Base-by-base conservation (phyloP, 2,888 invertebrate species). In the Zele albiditarsus region DNA sequence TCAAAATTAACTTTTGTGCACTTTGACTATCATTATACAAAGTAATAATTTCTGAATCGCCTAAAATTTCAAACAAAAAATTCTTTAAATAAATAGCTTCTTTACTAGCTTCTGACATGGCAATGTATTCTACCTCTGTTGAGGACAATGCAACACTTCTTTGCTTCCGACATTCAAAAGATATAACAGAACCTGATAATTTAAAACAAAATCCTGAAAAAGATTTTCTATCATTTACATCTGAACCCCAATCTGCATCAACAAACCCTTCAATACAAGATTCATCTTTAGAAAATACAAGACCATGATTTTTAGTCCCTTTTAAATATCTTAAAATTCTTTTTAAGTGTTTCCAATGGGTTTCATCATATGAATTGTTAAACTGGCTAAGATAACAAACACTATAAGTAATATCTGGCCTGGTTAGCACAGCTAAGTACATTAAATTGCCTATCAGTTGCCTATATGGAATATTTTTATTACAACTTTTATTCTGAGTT, bases 191-290 rank as follows among this genome's bases (percentile, higher is more conserved):
- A 8, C 68, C 69, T 23, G 72, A 65, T 20, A 75, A 42, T 0
- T 62, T 53, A 42, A 75, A 72, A 46, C 53, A 66, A n/a, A 68
- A 72, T 1, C 75, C 72, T 3, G 63, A 58, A 57, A 68, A 75
- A 0, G 75, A 71, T 46, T 67, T 14, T 14, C 73, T 31, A 20
- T 73, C 72, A 1, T 62, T 28, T 8, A 20, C 60, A 38, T 81
- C 79, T 5, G 63, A 71, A 1, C 75, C 82, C 74, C 78, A 81
- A 58, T 83, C 82, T 0, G 80, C 74, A 71, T 82, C 84, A 8
- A 75, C 63, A 66, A 70, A 80, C 1, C 78, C 79, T 20, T 53
- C 2, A 4, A 53, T 2, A 1, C 5, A 2, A 5, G 1, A n/a
- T n/a, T 58, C 23, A 1, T 27, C 42, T n/a, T 60, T 57, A 1